Percentiles rank a stretch among this genome's conserved stretches.
Conservation (phyloP, 2,888 invertebrate species). For the Acleris laterana region DNA sequence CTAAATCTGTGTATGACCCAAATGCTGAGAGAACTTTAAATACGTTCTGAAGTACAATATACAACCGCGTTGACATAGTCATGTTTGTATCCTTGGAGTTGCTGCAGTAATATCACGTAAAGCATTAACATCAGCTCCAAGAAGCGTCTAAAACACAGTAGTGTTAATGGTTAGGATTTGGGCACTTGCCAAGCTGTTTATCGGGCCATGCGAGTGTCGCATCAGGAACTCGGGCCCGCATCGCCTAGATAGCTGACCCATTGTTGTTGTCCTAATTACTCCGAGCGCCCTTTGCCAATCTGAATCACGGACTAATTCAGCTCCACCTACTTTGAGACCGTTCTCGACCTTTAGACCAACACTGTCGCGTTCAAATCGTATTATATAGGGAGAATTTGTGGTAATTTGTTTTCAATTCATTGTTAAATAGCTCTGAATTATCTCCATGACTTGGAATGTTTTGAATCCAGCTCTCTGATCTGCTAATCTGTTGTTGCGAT, state of each 20-base stretch:
- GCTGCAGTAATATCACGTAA: constrained; percentile 36
- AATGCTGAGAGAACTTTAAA: too few relatives aligned
- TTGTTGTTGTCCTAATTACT: constrained; percentile 61
- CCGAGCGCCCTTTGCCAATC: constrained; percentile 57
- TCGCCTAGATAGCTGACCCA: constrained; percentile 58
- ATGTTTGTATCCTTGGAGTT: constrained; percentile 7
- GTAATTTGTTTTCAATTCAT: constrained; percentile 19
- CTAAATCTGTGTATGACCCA: too few relatives aligned
- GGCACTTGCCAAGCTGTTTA: constrained; percentile 53
- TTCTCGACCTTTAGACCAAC: constrained; percentile 14
- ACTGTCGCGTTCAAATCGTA: constrained; percentile 30
- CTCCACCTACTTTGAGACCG: constrained; percentile 34
- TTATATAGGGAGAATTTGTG: constrained; percentile 10
- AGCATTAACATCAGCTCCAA: constrained; percentile 37
- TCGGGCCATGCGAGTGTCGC: constrained; percentile 41
- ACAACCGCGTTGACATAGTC: too few relatives aligned
- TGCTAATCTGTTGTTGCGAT: neutral
- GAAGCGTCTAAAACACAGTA: constrained; percentile 30
- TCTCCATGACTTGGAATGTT: neutral
- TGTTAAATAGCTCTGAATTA: constrained; percentile 5
- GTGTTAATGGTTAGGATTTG: constrained; percentile 46
- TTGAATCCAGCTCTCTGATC: neutral
- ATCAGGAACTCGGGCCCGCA: constrained; percentile 42
- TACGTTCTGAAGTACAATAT: too few relatives aligned
- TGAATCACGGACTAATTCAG: constrained; percentile 62